Conservation (phyloP, 2,888 invertebrate species). For the Rhopalosiphum nymphaeae region DNA sequence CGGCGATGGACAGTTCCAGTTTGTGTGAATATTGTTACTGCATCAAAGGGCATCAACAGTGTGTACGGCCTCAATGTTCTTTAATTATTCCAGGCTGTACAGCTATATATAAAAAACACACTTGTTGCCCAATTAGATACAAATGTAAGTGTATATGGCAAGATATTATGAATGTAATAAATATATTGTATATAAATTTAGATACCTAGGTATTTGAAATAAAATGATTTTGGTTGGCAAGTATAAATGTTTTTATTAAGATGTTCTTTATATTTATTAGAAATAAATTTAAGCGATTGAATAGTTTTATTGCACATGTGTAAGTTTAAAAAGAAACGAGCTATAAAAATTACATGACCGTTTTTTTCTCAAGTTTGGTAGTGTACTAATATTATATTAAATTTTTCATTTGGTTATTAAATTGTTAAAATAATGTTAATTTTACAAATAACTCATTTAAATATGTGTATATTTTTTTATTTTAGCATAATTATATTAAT, state of each 20-base stretch:
- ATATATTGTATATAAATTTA: neutral
- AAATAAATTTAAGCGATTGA: neutral
- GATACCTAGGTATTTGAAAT: neutral
- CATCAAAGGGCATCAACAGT: constrained; percentile 79
- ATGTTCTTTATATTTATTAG: neutral
- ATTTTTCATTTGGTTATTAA: neutral
- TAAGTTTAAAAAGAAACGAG: neutral
- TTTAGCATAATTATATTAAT: neutral
- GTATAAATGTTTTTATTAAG: neutral
- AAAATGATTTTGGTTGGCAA: neutral
- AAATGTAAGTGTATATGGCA: constrained; percentile 73
- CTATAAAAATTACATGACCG: neutral
- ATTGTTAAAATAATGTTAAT: neutral
- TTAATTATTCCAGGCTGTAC: constrained; percentile 80
- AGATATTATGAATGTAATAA: neutral
- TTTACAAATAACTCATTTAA: neutral
- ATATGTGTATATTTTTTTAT: neutral
- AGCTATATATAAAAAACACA: constrained; percentile 76
- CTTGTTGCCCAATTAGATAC: constrained; percentile 86
- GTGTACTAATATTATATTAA: neutral
- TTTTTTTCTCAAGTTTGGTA: neutral
- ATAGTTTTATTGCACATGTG: neutral
- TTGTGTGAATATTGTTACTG: constrained; percentile 92
- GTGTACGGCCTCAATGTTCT: constrained; percentile 85
- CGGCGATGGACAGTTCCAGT: constrained; percentile 83